These are phyloP conservation scores for Heloderma charlesbogerti DNA, from an alignment of 2,113 vertebrate genomes.

Conservation along the genomic window DNA sequence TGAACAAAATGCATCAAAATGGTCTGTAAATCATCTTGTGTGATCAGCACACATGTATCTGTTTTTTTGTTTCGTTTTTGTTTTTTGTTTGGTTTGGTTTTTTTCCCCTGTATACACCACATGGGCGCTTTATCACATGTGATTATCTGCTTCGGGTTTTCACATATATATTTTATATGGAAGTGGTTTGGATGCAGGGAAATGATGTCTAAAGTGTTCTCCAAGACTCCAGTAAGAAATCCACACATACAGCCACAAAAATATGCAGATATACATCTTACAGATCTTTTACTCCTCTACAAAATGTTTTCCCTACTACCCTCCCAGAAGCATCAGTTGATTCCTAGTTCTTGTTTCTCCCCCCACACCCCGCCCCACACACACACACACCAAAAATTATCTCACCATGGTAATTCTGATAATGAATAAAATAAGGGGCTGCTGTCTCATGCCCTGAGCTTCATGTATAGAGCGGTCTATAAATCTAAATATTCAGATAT, in stretches of 20 bases:
- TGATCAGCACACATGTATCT: neutral
- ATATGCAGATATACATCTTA: neutral
- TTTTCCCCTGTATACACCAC: neutral
- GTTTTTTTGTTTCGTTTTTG: no score
- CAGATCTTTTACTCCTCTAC: neutral
- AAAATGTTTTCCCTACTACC: neutral
- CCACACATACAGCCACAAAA: neutral
- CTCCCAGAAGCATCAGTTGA: neutral
- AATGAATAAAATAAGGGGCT: neutral
- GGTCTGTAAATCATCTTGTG: neutral
- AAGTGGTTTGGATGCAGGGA: neutral
- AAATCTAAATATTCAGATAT: neutral
- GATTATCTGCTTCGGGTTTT: neutral
- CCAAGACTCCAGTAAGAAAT: no score
- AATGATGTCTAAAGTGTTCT: neutral
- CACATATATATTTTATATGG: neutral
- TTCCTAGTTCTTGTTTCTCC: neutral
- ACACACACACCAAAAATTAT: neutral
- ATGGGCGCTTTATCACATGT: no score
- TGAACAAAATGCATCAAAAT: neutral
- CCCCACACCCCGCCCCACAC: no score
- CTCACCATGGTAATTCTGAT: neutral
- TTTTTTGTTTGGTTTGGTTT: no score
- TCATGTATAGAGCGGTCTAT: neutral
- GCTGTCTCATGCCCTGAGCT: neutral